Conservation (phyloP, 64 coral and sea anemone genomes). For the Acropora yongei region DNA sequence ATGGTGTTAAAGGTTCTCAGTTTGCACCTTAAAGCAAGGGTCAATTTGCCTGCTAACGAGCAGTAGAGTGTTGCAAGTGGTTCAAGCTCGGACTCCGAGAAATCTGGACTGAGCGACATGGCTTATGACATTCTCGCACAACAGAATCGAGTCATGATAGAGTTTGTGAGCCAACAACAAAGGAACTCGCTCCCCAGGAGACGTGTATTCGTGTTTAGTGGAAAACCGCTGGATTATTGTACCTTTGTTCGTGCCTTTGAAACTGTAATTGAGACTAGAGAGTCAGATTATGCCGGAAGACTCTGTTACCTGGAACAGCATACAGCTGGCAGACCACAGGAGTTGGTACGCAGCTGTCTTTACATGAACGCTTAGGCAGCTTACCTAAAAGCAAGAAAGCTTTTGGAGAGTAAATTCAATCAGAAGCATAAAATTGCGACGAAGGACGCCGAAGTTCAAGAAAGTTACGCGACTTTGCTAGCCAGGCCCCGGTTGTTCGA, state of each 20-base stretch:
- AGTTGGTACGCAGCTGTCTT: conserved; percentile 34
- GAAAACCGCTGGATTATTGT: conserved; percentile 36
- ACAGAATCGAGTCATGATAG: background rate
- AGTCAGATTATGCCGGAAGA: background rate
- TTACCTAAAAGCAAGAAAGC: conserved; percentile 29
- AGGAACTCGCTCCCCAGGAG: conserved; percentile 30
- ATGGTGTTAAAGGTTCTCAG: too few species aligned
- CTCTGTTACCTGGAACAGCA: conserved; percentile 58
- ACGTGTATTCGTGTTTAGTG: conserved; percentile 30
- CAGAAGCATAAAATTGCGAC: conserved; percentile 49
- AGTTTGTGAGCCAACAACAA: conserved; percentile 13
- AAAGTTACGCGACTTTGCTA: conserved; percentile 33
- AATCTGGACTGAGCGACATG: background rate
- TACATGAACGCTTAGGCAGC: conserved; percentile 23
- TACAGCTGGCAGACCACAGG: conserved; percentile 19
- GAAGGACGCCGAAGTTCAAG: conserved; percentile 41
- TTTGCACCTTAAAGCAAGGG: too few species aligned
- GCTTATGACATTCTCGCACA: background rate
- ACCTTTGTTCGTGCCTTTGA: conserved; percentile 60
- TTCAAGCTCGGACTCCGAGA: background rate
- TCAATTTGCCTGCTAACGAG: too few species aligned
- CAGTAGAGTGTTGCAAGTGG: background rate
- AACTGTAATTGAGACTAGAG: background rate
- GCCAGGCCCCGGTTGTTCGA: too few species aligned
- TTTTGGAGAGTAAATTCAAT: conserved; percentile 36